These are phyloP conservation scores for Ceratina japonica DNA, from an alignment of 1,140 invertebrate species.

Conservation along the genomic window DNA sequence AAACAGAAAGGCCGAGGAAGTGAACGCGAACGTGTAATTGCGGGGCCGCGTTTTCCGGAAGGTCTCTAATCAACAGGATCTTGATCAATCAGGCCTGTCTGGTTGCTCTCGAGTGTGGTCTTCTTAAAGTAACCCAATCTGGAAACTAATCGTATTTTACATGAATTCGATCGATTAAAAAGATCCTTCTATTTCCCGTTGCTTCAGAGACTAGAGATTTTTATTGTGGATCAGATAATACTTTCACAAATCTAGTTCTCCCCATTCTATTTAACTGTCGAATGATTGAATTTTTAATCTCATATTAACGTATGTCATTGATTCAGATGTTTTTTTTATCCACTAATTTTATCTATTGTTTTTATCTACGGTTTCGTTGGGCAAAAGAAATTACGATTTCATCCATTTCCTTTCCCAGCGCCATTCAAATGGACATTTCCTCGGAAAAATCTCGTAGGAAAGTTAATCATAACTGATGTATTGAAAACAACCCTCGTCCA, in stretches of 20 bases:
- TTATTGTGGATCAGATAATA: no score
- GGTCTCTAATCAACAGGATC: constrained; percentile 58
- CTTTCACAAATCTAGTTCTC: no score
- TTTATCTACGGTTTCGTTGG: no score
- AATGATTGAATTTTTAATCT: no score
- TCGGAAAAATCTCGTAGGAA: constrained; percentile 9
- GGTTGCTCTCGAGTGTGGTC: constrained; percentile 8
- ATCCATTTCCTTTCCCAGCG: constrained; percentile 9
- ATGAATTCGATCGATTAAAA: no score
- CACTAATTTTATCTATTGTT: not conserved
- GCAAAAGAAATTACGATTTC: not conserved
- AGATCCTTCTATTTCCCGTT: not conserved
- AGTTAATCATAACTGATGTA: constrained; percentile 64
- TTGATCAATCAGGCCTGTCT: constrained; percentile 58
- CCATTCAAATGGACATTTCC: not conserved
- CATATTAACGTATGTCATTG: no score
- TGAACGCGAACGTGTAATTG: constrained; percentile 48
- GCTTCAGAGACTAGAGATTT: no score
- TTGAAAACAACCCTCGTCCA: constrained; percentile 63
- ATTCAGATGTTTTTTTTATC: no score
- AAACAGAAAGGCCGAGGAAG: constrained; percentile 50
- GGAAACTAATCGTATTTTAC: constrained; percentile 20
- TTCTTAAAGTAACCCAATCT: constrained; percentile 27
- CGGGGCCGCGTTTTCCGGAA: constrained; percentile 42
- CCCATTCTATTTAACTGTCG: no score